These are phyloP conservation scores for Boloria selene DNA, from an alignment of 2,888 invertebrate genomes.

Conservation along the genomic window DNA sequence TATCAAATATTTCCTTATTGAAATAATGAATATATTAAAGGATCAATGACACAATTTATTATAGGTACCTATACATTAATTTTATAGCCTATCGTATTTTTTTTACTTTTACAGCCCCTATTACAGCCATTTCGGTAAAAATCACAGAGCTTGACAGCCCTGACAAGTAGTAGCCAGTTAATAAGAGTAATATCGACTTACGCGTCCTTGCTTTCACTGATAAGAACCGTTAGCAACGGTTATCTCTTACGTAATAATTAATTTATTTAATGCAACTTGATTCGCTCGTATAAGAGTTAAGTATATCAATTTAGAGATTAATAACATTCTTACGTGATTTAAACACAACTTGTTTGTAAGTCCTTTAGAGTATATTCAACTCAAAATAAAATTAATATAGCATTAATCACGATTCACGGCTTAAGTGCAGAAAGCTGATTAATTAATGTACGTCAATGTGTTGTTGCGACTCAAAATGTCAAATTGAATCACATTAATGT, in stretches of 20 bases:
- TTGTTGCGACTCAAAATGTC: too few species aligned
- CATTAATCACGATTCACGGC: too few species aligned
- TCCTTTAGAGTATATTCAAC: too few species aligned
- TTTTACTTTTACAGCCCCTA: neutral
- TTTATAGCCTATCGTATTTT: too few species aligned
- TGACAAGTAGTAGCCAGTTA: constrained; percentile 5
- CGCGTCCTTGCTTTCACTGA: constrained; percentile 80
- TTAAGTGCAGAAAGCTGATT: neutral
- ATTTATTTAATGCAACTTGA: constrained; percentile 16
- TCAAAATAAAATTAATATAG: too few species aligned
- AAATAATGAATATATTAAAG: too few species aligned
- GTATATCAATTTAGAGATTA: constrained; percentile 11
- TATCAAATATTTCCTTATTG: too few species aligned
- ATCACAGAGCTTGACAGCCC: constrained; percentile 2
- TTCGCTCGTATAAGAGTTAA: neutral
- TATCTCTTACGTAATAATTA: constrained; percentile 22
- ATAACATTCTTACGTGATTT: constrained; percentile 4
- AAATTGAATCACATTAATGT: too few species aligned
- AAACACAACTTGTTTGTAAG: neutral
- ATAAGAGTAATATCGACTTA: constrained; percentile 61
- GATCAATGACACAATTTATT: too few species aligned
- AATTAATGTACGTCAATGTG: constrained; percentile 2
- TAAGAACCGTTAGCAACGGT: constrained; percentile 51
- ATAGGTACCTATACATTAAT: too few species aligned
- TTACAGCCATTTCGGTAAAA: neutral